Evolutionary conservation across 2,113 vertebrate species (phyloP).

Genomic region (Blennius ocellaris): DNA sequence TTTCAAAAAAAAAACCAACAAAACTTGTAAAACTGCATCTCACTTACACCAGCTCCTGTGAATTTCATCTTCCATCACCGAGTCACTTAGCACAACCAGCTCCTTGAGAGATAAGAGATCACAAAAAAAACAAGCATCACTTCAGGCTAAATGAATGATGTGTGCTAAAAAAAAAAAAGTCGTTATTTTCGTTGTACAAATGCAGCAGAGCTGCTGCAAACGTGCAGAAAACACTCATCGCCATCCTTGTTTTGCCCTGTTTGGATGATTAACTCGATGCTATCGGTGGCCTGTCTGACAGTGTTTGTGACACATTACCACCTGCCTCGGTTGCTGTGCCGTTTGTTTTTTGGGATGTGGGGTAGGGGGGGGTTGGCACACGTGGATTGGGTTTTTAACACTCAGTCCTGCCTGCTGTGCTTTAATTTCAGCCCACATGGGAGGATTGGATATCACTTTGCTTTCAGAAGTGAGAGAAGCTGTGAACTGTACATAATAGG

Average conservation of each 20-base stretch:
- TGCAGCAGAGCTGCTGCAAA: not conserved
- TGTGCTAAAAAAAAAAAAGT: not conserved
- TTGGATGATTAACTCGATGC: slow-evolving; percentile 11
- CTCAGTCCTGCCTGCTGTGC: slow-evolving; percentile 1
- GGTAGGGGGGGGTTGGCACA: not conserved
- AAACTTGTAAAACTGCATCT: slow-evolving; percentile 10
- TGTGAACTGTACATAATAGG: not conserved
- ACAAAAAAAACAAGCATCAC: not conserved
- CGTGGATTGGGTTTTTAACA: not conserved
- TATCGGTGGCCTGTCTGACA: slow-evolving; percentile 1
- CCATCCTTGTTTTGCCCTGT: not conserved
- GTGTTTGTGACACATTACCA: slow-evolving; percentile 18
- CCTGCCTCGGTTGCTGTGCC: not conserved
- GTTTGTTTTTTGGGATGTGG: no score
- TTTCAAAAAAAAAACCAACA: slow-evolving; percentile 6
- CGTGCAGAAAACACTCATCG: slow-evolving; percentile 7
- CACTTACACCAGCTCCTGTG: slow-evolving; percentile 23
- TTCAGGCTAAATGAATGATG: slow-evolving; percentile 26
- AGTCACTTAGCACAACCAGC: slow-evolving; percentile 24
- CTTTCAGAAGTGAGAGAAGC: not conserved
- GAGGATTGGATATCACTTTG: not conserved
- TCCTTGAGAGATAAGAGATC: not conserved
- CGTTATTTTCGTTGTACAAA: slow-evolving; percentile 6
- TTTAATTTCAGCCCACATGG: not conserved
- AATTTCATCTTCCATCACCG: slow-evolving; percentile 17